Evolutionary conservation across 1,140 invertebrate genomes (phyloP).

Genomic region (Cotesia chilonis): DNA sequence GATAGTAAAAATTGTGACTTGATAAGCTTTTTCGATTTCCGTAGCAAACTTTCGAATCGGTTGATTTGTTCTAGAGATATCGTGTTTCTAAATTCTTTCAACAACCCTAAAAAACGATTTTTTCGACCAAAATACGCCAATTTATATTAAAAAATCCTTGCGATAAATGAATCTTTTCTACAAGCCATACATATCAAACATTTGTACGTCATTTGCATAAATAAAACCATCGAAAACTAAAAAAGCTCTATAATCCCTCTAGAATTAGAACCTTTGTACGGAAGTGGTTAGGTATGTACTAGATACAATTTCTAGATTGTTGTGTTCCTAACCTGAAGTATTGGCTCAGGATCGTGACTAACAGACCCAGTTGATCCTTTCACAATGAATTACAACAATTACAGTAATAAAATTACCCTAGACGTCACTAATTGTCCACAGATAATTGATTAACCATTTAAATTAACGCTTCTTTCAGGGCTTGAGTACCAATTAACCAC

Average conservation of each 20-base stretch:
- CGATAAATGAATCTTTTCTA: too few species aligned
- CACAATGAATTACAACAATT: constrained; percentile 1
- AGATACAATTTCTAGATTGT: constrained; percentile 11
- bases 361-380: constrained; percentile 5
- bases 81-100: too few species aligned
- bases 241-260: constrained; percentile 15
- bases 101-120: too few species aligned
- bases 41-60: too few species aligned
- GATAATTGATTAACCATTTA: not conserved
- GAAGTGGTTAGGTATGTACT: constrained; percentile 35
- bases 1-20: too few species aligned
- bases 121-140: too few species aligned
- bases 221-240: constrained; percentile 14
- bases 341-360: constrained; percentile 8
- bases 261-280: constrained; percentile 15
- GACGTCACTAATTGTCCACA: constrained; percentile 2
- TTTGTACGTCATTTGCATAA: not conserved
- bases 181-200: constrained; percentile 12
- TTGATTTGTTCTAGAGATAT: too few species aligned
- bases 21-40: too few species aligned
- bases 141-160: too few species aligned
- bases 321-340: constrained; percentile 31
- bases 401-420: not conserved
- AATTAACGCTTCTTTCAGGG: constrained; percentile 19
- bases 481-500: not conserved